Evolutionary conservation across 2,888 invertebrate genomes (phyloP).

Genomic region (Dynastes hyllus): DNA sequence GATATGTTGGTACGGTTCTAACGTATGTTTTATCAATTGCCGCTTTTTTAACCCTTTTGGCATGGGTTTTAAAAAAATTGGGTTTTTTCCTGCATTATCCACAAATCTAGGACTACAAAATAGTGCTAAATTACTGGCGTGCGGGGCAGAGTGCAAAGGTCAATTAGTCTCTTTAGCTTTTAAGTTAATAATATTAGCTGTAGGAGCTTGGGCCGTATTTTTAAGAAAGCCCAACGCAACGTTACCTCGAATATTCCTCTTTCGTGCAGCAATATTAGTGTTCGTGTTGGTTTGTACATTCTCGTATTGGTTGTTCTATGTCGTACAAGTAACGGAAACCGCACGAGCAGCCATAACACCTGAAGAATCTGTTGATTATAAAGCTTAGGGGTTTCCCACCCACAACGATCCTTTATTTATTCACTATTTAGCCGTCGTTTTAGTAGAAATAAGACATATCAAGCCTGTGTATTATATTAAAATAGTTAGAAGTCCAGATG

Average conservation of each 20-base stretch:
- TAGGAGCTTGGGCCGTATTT: slow-evolving; percentile 96
- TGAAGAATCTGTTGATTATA: slow-evolving; percentile 88
- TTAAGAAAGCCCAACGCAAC: slow-evolving; percentile 88
- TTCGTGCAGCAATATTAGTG: slow-evolving; percentile 90
- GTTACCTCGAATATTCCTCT: slow-evolving; percentile 93
- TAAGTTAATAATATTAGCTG: slow-evolving; percentile 89
- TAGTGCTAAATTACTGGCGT: slow-evolving; percentile 82
- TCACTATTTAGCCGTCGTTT: slow-evolving; percentile 93
- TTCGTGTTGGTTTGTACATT: slow-evolving; percentile 94
- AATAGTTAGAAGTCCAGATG: slow-evolving; percentile 96
- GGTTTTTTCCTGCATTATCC: slow-evolving; percentile 85
- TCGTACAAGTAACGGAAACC: slow-evolving; percentile 90
- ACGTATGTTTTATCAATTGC: slow-evolving; percentile 86
- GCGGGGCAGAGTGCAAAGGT: slow-evolving; percentile 96
- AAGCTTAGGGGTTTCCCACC: too few relatives aligned
- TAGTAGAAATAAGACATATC: slow-evolving; percentile 94
- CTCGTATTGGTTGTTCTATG: slow-evolving; percentile 98
- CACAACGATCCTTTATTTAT: too few relatives aligned
- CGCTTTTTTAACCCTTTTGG: slow-evolving; percentile 90
- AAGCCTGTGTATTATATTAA: slow-evolving; percentile 92
- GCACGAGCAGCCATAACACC: slow-evolving; percentile 86
- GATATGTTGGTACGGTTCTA: slow-evolving; percentile 88
- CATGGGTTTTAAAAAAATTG: too few relatives aligned
- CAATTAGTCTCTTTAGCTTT: slow-evolving; percentile 92
- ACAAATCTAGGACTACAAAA: slow-evolving; percentile 73